Conservation (phyloP, 1,140 invertebrate genomes). For the Trichonephila inaurata region DNA sequence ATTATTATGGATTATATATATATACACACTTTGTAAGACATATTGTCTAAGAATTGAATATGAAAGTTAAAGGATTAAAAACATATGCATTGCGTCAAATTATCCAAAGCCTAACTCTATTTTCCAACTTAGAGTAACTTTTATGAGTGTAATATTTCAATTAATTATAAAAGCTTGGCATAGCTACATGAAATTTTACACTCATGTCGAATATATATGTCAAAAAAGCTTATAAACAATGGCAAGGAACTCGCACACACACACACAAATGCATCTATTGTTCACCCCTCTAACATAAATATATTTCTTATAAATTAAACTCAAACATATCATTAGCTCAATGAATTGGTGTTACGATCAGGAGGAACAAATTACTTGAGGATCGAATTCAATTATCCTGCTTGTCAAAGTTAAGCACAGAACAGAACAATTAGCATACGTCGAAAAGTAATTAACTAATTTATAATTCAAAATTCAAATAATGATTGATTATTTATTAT, state of each 20-base stretch:
- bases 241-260: neutral
- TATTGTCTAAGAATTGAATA: too few species aligned
- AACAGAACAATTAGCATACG: neutral
- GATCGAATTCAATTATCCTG: slow-evolving; percentile 24
- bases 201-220: neutral
- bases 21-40: too few species aligned
- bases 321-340: neutral
- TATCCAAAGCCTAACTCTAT: too few species aligned
- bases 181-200: neutral
- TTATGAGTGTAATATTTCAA: too few species aligned
- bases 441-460: neutral
- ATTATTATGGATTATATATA: too few species aligned
- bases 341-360: neutral
- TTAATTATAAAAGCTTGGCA: too few species aligned
- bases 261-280: neutral
- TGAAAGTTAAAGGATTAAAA: too few species aligned
- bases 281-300: neutral
- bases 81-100: too few species aligned
- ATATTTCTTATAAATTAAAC: neutral
- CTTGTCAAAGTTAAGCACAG: neutral
- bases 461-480: neutral
- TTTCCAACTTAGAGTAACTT: too few species aligned
- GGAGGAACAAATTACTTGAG: slow-evolving; percentile 7
- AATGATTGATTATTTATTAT: neutral
- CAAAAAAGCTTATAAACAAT: neutral